Base-by-base conservation (phyloP, 1,140 invertebrate species). In the Leptoteleia sp. region DNA sequence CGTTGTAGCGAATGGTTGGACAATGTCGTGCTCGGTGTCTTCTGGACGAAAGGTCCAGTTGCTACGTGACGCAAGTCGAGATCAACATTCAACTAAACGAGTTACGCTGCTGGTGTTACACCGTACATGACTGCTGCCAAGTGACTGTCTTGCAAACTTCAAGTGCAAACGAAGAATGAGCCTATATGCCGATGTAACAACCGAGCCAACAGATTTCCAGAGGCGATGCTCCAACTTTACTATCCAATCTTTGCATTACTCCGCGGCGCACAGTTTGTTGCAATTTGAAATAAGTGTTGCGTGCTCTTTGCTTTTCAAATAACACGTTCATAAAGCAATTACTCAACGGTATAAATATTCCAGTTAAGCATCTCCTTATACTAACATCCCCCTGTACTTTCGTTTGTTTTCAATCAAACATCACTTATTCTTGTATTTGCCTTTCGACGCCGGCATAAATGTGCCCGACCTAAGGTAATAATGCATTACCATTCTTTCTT, bases 151-250 rank as follows among this genome's bases (percentile, higher is more conserved):
- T 45, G 62, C n/a, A n/a, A n/a, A n/a, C n/a, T n/a, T 72, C 61
- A 65, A 59, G 72, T 54, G 47, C 54, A 40, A 76, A 64, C 55
- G 48, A 77, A 77, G 57, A 77, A 71, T 77, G 31, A 67, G 47
- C 54, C 47, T 62, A 55, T 62, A 48, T 52, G 37, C 72, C 38
- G 27, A 62, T 47, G 52, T 52, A 52, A 61, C 48, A 48, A 29
- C 50, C 22, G 22, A 38, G 55, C 15, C 22, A 62, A 64, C 59
- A 64, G 50, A 73, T 73, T 73, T 64, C 70, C 27, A 57, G 33
- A 54, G 59, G 50, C 70, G 48, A 64, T 64, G 42, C 15, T 61
- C 35, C 6, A 52, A 71, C 45, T 71, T 71, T 61, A 43, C 55
- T 17, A 12, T 67, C 38, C 54, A 33, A 35, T 15, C 45, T 47